These are phyloP conservation scores for Dasyornis broadbenti DNA, from an alignment of 2,113 vertebrate species.

Conservation along the genomic window DNA sequence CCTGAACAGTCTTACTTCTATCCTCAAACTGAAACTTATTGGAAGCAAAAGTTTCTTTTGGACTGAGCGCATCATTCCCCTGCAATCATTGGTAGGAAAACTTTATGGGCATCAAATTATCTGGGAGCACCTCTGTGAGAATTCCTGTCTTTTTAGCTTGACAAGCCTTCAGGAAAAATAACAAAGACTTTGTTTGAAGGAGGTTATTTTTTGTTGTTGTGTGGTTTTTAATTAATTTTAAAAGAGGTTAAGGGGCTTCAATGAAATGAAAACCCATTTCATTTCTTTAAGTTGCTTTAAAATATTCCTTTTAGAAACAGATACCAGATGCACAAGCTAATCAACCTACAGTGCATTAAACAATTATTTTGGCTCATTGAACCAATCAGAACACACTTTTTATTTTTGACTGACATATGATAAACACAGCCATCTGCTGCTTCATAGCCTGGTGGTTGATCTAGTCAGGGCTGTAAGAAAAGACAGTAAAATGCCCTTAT, in stretches of 20 bases:
- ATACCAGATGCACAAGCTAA: conserved; percentile 61
- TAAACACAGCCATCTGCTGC: conserved; percentile 70
- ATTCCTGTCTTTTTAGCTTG: neutral
- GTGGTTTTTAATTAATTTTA: neutral
- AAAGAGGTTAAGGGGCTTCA: neutral
- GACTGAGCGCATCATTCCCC: neutral
- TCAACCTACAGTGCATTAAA: conserved; percentile 67
- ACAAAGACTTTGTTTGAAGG: neutral
- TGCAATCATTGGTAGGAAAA: neutral
- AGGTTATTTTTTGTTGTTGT: neutral
- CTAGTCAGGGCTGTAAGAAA: conserved; percentile 27
- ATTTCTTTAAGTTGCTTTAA: conserved; percentile 31
- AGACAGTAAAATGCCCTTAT: conserved; percentile 41
- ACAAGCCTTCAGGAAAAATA: neutral
- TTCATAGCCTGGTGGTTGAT: conserved; percentile 39
- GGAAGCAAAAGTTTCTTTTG: neutral
- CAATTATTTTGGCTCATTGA: conserved; percentile 71
- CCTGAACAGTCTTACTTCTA: neutral
- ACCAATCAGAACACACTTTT: conserved; percentile 62
- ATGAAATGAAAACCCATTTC: neutral
- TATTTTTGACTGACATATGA: conserved; percentile 63
- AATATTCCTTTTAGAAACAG: conserved; percentile 33
- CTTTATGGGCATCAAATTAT: neutral
- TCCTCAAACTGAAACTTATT: neutral
- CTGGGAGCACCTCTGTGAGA: neutral